Conservation (phyloP, 2,113 vertebrate genomes). For the Formicarius rufipectus region DNA sequence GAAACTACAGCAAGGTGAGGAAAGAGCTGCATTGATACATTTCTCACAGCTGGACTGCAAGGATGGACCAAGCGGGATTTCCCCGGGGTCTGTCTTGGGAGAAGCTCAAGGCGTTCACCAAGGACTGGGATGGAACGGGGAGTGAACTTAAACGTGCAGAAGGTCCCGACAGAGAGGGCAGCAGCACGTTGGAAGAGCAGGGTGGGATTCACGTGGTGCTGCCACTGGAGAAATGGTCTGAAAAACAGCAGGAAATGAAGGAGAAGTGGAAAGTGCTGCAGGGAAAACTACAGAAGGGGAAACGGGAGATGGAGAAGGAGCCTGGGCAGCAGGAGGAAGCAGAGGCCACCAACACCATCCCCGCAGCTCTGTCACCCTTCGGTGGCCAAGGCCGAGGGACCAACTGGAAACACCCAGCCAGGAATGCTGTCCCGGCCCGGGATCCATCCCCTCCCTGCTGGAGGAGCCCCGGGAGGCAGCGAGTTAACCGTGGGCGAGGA, state of each 20-base stretch:
- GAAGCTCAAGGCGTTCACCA: background rate
- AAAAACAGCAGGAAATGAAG: background rate
- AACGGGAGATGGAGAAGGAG: background rate
- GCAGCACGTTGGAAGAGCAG: accelerated
- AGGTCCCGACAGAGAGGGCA: background rate
- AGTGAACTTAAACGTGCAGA: background rate
- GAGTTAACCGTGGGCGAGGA: background rate
- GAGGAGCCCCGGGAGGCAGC: background rate
- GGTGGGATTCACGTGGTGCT: background rate
- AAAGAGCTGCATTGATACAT: background rate
- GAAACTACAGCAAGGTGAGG: background rate
- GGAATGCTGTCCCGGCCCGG: background rate
- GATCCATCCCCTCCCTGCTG: background rate
- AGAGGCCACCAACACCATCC: background rate
- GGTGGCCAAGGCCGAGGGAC: background rate
- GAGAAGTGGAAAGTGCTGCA: background rate
- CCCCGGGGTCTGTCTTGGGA: background rate
- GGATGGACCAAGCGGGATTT: background rate
- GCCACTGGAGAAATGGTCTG: background rate
- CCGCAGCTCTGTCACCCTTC: background rate
- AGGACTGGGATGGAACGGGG: background rate
- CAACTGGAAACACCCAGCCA: accelerated
- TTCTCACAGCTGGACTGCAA: background rate
- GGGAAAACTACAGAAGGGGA: no score
- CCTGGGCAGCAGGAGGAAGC: background rate